Conservation (phyloP, 1,140 invertebrate species). For the Anoplophora glabripennis region DNA sequence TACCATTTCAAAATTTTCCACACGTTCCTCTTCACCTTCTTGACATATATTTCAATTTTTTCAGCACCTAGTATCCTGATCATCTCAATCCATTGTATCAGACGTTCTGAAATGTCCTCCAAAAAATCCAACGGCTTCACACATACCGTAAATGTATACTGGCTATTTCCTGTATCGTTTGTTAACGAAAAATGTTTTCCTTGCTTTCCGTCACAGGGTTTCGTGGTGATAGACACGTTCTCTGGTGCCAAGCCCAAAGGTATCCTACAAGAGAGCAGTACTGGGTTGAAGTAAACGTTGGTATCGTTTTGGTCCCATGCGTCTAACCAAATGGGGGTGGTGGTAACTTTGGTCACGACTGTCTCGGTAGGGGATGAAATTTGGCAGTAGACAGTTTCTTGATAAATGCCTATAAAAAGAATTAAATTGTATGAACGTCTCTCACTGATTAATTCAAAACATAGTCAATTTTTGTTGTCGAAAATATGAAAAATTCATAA, state of each 20-base stretch:
- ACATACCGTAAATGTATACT: conserved; percentile 62
- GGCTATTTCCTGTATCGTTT: conserved; percentile 6
- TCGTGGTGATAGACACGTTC: conserved; percentile 15
- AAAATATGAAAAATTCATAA: too few relatives aligned
- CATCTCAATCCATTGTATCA: conserved; percentile 69
- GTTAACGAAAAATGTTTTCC: conserved; percentile 4
- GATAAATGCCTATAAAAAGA: too few relatives aligned
- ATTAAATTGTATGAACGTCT: too few relatives aligned
- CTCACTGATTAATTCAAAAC: too few relatives aligned
- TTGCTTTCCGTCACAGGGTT: neutral
- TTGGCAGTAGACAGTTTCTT: too few relatives aligned
- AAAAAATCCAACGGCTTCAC: conserved; percentile 68
- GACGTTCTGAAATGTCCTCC: conserved; percentile 58
- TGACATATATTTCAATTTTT: conserved; percentile 63
- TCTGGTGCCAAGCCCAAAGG: neutral
- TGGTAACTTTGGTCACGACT: too few relatives aligned
- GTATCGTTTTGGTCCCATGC: too few relatives aligned
- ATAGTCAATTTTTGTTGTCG: too few relatives aligned
- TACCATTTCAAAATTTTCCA: conserved; percentile 57
- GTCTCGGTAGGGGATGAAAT: too few relatives aligned
- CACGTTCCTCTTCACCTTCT: conserved; percentile 56
- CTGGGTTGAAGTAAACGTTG: too few relatives aligned
- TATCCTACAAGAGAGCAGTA: too few relatives aligned
- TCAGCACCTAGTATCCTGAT: conserved; percentile 64
- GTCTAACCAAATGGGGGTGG: too few relatives aligned